Evolutionary conservation across 2,113 vertebrate genomes (phyloP).

Genomic region (Siphamia tubifer): DNA sequence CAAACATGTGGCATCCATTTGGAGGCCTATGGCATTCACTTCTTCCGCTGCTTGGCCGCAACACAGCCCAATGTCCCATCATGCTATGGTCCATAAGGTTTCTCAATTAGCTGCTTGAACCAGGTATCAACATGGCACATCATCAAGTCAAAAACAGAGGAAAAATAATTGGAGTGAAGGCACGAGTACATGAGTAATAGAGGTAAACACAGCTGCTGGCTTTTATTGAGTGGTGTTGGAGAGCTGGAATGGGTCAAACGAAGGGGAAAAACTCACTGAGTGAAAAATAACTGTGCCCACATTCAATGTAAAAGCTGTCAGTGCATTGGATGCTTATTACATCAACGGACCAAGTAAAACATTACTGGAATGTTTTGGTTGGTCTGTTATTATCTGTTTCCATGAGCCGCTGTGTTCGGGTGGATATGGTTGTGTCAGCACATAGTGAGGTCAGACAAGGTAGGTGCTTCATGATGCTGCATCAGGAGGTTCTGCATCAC

Average conservation of each 20-base stretch:
- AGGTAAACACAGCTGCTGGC: constrained; percentile 76
- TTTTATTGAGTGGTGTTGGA: constrained; percentile 65
- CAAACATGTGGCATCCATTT: constrained; percentile 81
- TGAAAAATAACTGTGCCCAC: constrained; percentile 52
- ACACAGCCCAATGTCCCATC: constrained; percentile 28
- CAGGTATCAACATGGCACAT: constrained; percentile 42
- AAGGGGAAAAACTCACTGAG: constrained; percentile 35
- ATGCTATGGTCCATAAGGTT: constrained; percentile 29
- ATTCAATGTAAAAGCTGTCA: constrained; percentile 64
- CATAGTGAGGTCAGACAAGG: constrained; percentile 43
- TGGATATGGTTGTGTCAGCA: constrained; percentile 57
- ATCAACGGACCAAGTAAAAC: too few species aligned
- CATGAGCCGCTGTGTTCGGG: constrained; percentile 4
- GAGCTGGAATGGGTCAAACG: constrained; percentile 60
- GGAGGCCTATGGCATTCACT: constrained; percentile 50
- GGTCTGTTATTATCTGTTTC: constrained; percentile 51
- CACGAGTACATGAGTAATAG: constrained; percentile 64
- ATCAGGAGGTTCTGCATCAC: constrained; percentile 20
- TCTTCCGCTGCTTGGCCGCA: constrained; percentile 41
- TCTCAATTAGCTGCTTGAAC: constrained; percentile 41
- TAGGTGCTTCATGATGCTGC: constrained; percentile 16
- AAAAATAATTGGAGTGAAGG: constrained; percentile 51
- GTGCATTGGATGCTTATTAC: too few species aligned
- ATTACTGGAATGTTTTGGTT: constrained; percentile 69
- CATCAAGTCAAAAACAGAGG: constrained; percentile 26